Percentiles rank a stretch among this genome's conserved stretches.
phyloP scores from a whole-genome alignment of 2,113 vertebrate genomes.

The Pituophis catenifer region DNA sequence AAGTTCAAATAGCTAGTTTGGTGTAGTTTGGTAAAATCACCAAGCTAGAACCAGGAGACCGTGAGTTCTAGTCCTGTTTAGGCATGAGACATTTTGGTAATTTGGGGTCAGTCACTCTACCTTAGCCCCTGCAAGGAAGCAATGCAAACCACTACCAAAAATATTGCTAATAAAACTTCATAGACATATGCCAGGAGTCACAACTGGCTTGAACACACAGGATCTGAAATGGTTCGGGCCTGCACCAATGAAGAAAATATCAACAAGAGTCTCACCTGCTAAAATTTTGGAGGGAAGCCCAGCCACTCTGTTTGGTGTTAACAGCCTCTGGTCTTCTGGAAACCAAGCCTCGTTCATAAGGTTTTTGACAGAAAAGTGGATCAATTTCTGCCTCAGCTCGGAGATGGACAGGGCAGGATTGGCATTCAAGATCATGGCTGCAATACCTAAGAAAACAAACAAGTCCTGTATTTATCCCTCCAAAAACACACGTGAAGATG shows the following conservation, averaged over 20 bases:
- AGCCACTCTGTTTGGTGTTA: slow-evolving; percentile 78
- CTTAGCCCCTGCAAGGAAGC: background rate
- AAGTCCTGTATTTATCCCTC: background rate
- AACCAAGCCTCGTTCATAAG: slow-evolving; percentile 70
- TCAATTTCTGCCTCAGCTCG: slow-evolving; percentile 77
- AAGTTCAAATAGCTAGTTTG: background rate
- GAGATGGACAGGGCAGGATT: slow-evolving; percentile 63
- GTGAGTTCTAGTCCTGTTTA: background rate
- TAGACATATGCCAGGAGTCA: background rate
- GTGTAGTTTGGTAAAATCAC: background rate
- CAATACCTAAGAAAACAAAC: slow-evolving; percentile 66
- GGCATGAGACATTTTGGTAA: background rate
- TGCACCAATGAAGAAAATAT: background rate
- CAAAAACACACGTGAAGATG: background rate
- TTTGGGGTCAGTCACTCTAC: background rate
- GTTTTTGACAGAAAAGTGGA: slow-evolving; percentile 72
- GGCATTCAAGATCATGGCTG: slow-evolving; percentile 75
- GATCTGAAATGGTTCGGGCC: background rate
- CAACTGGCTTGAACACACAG: background rate
- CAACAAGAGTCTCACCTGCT: slow-evolving; percentile 40
- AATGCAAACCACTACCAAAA: background rate
- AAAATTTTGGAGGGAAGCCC: slow-evolving; percentile 59
- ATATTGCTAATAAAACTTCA: background rate
- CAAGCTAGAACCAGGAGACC: background rate
- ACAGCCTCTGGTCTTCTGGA: slow-evolving; percentile 69